Base-by-base conservation (phyloP, 2,888 invertebrate species). In the Drosophila sordidula region DNA sequence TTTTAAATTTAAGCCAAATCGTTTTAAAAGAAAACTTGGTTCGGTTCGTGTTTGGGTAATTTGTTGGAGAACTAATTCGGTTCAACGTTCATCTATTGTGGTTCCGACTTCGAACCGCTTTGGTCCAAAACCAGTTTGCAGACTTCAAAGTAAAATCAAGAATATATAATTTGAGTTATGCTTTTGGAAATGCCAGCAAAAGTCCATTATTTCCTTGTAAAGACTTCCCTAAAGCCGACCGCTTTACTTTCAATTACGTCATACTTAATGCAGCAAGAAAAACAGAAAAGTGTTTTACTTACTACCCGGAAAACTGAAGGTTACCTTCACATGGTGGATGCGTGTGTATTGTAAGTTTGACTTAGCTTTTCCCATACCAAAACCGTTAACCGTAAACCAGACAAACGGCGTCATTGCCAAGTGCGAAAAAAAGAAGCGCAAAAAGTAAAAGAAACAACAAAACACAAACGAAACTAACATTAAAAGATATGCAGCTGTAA, bases 271-370 rank as follows among this genome's bases (percentile, higher is more conserved):
- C 68, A 62, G 62, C 72, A 75, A 59, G 52, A 36, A 49, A 59
- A 38, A 25, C 18, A 12, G 41, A 54, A 67, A 54, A 56, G 41
- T 51, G 55, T 66, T 75, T 71, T 57, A 70, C 57, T 68, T 84
- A 78, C 81, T 75, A 72, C 75, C 64, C 87, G 81, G 87, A 80
- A 81, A 82, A 80, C 70, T 87, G 63, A 83, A 78, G 87, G 87
- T 80, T 70, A 83, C 66, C 52, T 66, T 64, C 62, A 62, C 26
- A 54, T 63, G 49, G 55, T 44, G 57, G 50, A 62, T 51, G 50
- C 41, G 6, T 49, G 49, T 18, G 32, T 47, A 26, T 38, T 22
- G 29, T 16, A n/a, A 12, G 16, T 32, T 26, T 41, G 46, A 11
- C 8, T 62, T 55, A 45, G 18, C 47, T 46, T 70, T 73, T 73